Conservation (phyloP, 2,113 vertebrate species). For the Lophius piscatorius region DNA sequence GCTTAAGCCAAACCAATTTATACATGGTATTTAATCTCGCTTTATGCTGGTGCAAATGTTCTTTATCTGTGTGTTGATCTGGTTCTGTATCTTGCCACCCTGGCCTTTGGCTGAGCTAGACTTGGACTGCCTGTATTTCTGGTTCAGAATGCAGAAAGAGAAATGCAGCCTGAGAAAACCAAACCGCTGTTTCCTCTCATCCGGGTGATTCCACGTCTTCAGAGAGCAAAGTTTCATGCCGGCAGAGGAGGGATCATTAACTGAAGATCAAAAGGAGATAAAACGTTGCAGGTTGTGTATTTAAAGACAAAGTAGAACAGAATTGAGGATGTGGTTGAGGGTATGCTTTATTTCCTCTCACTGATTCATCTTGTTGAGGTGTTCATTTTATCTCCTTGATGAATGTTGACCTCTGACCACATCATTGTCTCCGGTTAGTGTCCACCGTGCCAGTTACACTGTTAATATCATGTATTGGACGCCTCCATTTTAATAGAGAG, state of each 20-base stretch:
- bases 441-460: slow-evolving; percentile 20
- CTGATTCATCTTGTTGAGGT: slow-evolving; percentile 16
- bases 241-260: slow-evolving; percentile 19
- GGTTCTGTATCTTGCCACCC: slow-evolving; percentile 1
- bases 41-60: slow-evolving; percentile 15
- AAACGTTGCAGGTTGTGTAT: slow-evolving; percentile 28
- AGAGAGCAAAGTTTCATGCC: slow-evolving; percentile 22
- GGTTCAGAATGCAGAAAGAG: slow-evolving; percentile 50
- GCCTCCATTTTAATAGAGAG: background rate
- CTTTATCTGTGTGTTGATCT: slow-evolving; percentile 20
- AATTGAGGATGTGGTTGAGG: slow-evolving; percentile 34
- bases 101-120: slow-evolving; percentile 30
- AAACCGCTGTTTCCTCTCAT: slow-evolving; percentile 43
- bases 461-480: slow-evolving; percentile 21
- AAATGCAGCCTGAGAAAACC: slow-evolving; percentile 25
- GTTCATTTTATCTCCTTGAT: slow-evolving; percentile 63
- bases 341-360: slow-evolving; percentile 22
- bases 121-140: slow-evolving; percentile 46
- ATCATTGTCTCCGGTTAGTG: slow-evolving; percentile 47
- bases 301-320: slow-evolving; percentile 21
- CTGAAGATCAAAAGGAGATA: slow-evolving; percentile 40
- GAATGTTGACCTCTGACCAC: slow-evolving; percentile 66
- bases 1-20: background rate
- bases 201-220: slow-evolving; percentile 26
- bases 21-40: too few relatives aligned